Base-by-base conservation (phyloP, 2,797 vertebrate species). In the Sibirionetta formosa region DNA sequence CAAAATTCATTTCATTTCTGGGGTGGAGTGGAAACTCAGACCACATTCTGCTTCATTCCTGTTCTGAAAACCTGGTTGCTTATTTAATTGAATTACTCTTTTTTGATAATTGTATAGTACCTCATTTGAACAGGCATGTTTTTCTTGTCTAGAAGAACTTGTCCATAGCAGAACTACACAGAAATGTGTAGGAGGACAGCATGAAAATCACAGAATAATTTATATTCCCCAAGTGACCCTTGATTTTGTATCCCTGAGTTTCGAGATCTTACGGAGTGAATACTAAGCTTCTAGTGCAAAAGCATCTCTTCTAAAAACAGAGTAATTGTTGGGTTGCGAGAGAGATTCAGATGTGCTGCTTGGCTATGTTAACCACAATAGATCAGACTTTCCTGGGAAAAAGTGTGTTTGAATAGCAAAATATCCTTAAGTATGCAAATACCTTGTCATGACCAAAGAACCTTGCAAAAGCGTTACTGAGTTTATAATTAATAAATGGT, bases 291-390 rank as follows among this genome's bases (percentile, higher is more conserved):
- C 38, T 60, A 26, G 29, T 42, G 36, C 29, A 57, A 86, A 56
- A 73, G 88, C 77, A 77, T 63, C 70, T 82, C 17, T 15, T 72
- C 68, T 79, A 84, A 88, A 93, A 90, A 72, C n/a, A 95, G 65
- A 60, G 9, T 31, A 50, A 84, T 38, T 2, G 0, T 29, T 68
- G 22, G 19, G 8, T 16, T 88, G 56, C n/a, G 75, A 64, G 31
- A 4, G 4, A 20, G 10, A 56, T 93, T 82, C 33, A 19, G 84
- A 48, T 68, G 14, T 42, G 86, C 9, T 89, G 26, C 57, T 66
- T 70, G 27, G 48, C 29, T 77, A 3, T 53, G 68, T 70, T 84
- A 94, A 70, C 51, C 24, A 50, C 36, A 18, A 40, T 19, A 90
- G 76, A 64, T 86, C 78, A 76, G 42, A 77, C 17, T 36, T 90